Evolutionary conservation across 2,113 vertebrate genomes (phyloP).

Genomic region (Mixornis gularis): DNA sequence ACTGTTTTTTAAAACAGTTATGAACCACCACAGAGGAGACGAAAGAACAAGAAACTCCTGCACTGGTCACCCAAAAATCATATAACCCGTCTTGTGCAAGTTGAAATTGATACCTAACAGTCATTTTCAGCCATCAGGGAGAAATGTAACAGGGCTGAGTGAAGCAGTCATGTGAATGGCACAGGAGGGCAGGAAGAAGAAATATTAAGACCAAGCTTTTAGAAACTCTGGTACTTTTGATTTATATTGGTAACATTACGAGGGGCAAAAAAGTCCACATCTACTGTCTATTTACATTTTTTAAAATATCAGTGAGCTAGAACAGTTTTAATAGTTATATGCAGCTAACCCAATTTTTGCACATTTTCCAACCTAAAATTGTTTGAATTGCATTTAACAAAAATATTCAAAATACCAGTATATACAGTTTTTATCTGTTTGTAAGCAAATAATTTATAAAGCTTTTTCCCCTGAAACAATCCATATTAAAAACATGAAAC

Average conservation of each 20-base stretch:
- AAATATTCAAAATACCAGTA: not conserved
- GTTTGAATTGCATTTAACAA: not conserved
- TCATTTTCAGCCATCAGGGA: slow-evolving; percentile 16
- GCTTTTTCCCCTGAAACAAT: not conserved
- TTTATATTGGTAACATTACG: not conserved
- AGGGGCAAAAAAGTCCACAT: not conserved
- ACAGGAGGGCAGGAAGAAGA: not conserved
- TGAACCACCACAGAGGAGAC: not conserved
- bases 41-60: not conserved
- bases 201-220: not conserved
- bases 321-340: not conserved
- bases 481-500: not conserved
- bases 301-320: not conserved
- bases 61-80: not conserved
- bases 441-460: not conserved
- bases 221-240: not conserved
- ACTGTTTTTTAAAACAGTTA: not conserved
- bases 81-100: not conserved
- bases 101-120: slow-evolving; percentile 25
- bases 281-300: not conserved
- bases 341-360: not conserved
- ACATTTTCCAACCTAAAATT: not conserved
- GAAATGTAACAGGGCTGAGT: not conserved
- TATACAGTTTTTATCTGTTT: not conserved
- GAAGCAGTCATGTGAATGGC: not conserved